phyloP scores from a whole-genome alignment of 2,797 vertebrate species.

The Danio tinwini region DNA sequence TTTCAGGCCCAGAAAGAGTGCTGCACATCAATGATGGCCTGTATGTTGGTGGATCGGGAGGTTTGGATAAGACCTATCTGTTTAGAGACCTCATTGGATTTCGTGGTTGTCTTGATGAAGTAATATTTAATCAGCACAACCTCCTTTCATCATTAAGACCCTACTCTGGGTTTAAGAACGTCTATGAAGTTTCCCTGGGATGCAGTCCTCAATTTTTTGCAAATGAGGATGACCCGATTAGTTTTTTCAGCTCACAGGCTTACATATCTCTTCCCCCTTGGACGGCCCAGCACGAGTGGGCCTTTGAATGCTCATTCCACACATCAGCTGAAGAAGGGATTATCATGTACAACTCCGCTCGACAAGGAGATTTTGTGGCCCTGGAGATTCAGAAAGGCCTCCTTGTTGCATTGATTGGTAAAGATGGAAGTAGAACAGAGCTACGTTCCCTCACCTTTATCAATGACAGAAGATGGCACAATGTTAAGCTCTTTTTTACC shows the following conservation, averaged over 20 bases:
- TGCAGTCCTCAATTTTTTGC: conserved; percentile 92
- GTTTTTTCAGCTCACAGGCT: conserved; percentile 92
- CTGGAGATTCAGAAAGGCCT: conserved; percentile 87
- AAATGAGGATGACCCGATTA: conserved; percentile 85
- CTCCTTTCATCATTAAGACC: conserved; percentile 85
- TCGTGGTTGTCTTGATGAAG: conserved; percentile 86
- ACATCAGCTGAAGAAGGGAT: conserved; percentile 83
- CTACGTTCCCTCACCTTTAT: conserved; percentile 79
- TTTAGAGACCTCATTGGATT: conserved; percentile 73
- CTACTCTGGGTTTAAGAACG: conserved; percentile 83
- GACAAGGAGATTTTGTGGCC: conserved; percentile 83
- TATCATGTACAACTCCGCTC: conserved; percentile 85
- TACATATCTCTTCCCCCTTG: conserved; percentile 84
- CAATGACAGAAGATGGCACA: conserved; percentile 86
- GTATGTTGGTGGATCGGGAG: conserved; percentile 82
- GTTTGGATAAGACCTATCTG: conserved; percentile 80
- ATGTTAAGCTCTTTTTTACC: conserved; percentile 79
- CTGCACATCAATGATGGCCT: conserved; percentile 81
- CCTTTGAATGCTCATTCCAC: conserved; percentile 82
- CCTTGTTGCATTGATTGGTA: conserved; percentile 79
- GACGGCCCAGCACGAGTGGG: conserved; percentile 72
- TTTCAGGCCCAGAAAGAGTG: conserved; percentile 70
- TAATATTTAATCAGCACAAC: conserved; percentile 84
- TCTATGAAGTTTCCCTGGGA: conserved; percentile 88
- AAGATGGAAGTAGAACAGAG: conserved; percentile 75